Base-by-base conservation (phyloP, 2,113 vertebrate species). In the Xyliphius kryptos region DNA sequence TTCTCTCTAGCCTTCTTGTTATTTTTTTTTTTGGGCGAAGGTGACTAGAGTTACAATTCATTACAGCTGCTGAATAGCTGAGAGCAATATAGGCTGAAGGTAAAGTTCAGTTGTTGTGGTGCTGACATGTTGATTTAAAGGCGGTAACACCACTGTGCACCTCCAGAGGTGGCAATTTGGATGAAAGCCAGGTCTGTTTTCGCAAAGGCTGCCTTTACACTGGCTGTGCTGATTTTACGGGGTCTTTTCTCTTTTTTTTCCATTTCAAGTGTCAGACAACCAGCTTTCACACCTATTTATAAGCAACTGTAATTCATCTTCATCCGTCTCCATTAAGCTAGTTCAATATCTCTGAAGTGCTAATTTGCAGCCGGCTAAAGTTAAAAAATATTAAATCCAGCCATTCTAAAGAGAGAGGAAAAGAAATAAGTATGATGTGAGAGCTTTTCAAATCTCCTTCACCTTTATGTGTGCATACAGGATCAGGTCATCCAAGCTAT, bases 111-210 rank as follows among this genome's bases (percentile, higher is more conserved):
- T 75, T 72, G 76, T 74, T 75, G 46, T 41, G 72, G 80, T 55
- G 85, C 80, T 86, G 86, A 88, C 85, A 87, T 86, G 84, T 86
- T 85, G 83, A 87, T 86, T 86, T 87, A 86, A 80, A 84, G 75
- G 79, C 57, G 76, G 82, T 87, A 87, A 87, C 83, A 78, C 78
- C 76, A 88, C 80, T 82, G 56, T 63, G 82, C 84, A 82, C 82
- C 84, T 83, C 81, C 81, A 84, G 84, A 88, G 82, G 83, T 87
- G 84, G 82, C 82, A 81, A 85, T 80, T 85, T 85, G 84, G 85
- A 87, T 59, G 58, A 83, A 84, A 81, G 78, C 83, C 85, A 87
- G 83, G 69, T 74, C 76, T 79, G 75, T 75, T 85, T 76, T 80
- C 75, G 80, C 80, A 78, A 67, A 77, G 81, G 76, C 76, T 78